A percentile compares a stretch with the other conserved stretches of the same genome.
These are phyloP conservation scores for Reinhardtius hippoglossoides DNA, from an alignment of 2,113 vertebrate species.

Conservation along the genomic window DNA sequence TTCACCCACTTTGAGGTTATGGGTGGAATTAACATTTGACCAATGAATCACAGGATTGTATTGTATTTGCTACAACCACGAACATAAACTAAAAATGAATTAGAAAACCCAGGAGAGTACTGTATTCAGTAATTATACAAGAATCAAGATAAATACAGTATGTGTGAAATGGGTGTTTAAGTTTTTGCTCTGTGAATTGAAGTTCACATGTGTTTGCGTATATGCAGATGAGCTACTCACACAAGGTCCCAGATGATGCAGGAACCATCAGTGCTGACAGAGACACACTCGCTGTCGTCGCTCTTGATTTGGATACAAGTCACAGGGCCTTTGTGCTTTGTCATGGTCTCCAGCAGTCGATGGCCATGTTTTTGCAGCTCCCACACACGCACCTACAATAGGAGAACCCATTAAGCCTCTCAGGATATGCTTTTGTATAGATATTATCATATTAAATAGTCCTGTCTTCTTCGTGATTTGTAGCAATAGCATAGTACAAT, in stretches of 20 bases:
- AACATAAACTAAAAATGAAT: neutral
- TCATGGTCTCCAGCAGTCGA: constrained; percentile 82
- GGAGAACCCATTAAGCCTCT: neutral
- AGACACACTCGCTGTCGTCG: constrained; percentile 86
- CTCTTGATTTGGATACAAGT: constrained; percentile 87
- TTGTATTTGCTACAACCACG: neutral
- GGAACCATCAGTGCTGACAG: constrained; percentile 86
- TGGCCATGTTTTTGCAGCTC: constrained; percentile 76
- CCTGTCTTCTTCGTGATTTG: neutral
- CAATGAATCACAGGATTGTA: neutral
- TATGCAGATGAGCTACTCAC: constrained; percentile 78
- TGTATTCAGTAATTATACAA: neutral
- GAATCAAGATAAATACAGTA: neutral
- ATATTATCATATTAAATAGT: neutral
- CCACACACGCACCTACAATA: constrained; percentile 86
- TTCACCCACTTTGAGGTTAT: constrained; percentile 2
- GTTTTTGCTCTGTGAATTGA: neutral
- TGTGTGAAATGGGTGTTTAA: neutral
- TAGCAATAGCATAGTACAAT: neutral
- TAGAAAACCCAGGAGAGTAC: neutral
- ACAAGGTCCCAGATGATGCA: constrained; percentile 93
- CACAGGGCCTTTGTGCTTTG: constrained; percentile 84
- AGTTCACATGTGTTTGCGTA: neutral
- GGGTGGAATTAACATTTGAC: neutral
- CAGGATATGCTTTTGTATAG: neutral